Conservation (phyloP, 2,888 invertebrate genomes). For the Xestobium rufovillosum region DNA sequence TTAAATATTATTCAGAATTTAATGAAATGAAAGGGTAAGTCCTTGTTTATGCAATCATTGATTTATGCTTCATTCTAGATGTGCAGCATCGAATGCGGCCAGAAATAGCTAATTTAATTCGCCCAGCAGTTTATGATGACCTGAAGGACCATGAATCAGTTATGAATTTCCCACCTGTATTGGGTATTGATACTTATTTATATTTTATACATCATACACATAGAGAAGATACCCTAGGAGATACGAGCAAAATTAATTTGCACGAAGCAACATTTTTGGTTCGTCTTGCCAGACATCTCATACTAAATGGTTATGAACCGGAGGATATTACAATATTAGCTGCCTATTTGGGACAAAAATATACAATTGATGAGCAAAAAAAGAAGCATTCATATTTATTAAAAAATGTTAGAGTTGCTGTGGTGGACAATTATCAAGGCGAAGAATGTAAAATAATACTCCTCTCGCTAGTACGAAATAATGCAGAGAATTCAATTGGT, state of each 20-base stretch:
- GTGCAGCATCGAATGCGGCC: constrained; percentile 74
- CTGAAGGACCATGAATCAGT: constrained; percentile 56
- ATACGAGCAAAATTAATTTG: constrained; percentile 53
- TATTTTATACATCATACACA: constrained; percentile 60
- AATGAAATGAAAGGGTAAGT: too few species aligned
- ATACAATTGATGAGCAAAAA: constrained; percentile 48
- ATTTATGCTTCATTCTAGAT: constrained; percentile 49
- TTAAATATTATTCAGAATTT: too few species aligned
- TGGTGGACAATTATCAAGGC: constrained; percentile 76
- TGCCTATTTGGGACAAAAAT: constrained; percentile 64
- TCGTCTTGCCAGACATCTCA: constrained; percentile 53
- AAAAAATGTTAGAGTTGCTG: constrained; percentile 52
- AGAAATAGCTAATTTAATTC: constrained; percentile 52
- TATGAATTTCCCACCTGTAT: constrained; percentile 47
- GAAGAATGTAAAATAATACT: constrained; percentile 73
- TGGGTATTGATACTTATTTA: constrained; percentile 54
- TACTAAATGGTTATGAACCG: constrained; percentile 52
- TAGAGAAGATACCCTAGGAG: constrained; percentile 49
- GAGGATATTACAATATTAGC: constrained; percentile 65
- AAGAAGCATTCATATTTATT: constrained; percentile 31
- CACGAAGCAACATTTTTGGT: constrained; percentile 60
- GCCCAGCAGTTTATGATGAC: constrained; percentile 60
- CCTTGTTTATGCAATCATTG: too few species aligned
- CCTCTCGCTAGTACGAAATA: constrained; percentile 71
- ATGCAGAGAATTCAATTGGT: constrained; percentile 58